These are phyloP conservation scores for Anastrepha ludens DNA, from an alignment of 1,140 invertebrate species.

Conservation along the genomic window DNA sequence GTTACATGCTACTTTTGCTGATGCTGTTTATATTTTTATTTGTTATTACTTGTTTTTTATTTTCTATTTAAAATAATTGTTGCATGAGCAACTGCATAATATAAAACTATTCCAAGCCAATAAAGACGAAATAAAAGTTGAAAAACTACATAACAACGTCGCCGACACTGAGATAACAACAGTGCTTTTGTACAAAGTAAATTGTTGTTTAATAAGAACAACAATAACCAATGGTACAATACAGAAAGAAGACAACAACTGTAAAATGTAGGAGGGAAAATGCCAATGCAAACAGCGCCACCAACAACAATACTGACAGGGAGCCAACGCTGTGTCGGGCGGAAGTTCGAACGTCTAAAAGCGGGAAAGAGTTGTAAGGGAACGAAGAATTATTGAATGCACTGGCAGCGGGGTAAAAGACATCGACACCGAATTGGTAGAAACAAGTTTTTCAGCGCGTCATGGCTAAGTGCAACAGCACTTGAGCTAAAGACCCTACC, in stretches of 20 bases:
- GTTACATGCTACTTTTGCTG: background rate
- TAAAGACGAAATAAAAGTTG: background rate
- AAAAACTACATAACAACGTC: conserved; percentile 18
- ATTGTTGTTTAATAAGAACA: conserved; percentile 31
- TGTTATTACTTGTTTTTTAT: background rate
- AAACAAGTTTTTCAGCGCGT: conserved; percentile 39
- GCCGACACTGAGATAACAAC: conserved; percentile 2
- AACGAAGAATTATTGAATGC: background rate
- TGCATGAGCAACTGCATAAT: conserved; percentile 11
- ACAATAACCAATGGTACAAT: background rate
- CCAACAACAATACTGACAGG: background rate
- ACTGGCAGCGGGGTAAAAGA: conserved; percentile 33
- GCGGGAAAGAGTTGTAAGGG: background rate
- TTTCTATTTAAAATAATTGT: conserved; percentile 26
- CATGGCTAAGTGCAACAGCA: conserved; percentile 41
- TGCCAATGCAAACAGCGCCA: background rate
- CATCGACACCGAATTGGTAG: conserved; percentile 19
- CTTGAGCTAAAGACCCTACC: conserved; percentile 44
- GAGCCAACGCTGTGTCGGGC: background rate
- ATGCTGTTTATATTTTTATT: background rate
- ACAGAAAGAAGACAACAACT: background rate
- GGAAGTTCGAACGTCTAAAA: conserved; percentile 38
- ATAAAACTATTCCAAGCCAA: background rate
- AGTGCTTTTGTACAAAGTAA: background rate
- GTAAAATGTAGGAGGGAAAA: background rate